phyloP scores from a whole-genome alignment of 2,888 invertebrate genomes.

The Drosophila helvetica region DNA sequence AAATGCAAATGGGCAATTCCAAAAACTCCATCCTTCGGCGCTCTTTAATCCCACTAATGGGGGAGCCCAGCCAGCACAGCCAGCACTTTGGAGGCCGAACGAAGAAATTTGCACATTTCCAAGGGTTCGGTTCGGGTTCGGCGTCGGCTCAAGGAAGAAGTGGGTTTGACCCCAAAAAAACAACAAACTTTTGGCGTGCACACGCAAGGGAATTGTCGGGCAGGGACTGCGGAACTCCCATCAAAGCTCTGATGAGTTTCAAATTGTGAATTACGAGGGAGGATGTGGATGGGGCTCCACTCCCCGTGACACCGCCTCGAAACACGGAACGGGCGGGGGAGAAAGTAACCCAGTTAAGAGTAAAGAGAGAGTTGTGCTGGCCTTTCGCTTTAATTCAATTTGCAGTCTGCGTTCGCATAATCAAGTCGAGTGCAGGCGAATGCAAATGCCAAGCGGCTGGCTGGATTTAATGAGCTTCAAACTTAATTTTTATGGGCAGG shows the following conservation, averaged over 20 bases:
- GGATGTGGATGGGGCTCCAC: constrained; percentile 8
- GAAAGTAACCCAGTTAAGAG: constrained; percentile 41
- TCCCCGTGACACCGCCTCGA: background rate
- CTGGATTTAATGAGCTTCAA: constrained; percentile 66
- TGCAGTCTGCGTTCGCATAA: constrained; percentile 60
- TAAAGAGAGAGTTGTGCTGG: constrained; percentile 11
- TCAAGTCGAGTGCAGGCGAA: constrained; percentile 52
- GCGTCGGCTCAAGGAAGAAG: background rate
- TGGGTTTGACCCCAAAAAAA: constrained; percentile 45
- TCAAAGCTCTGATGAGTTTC: constrained; percentile 63
- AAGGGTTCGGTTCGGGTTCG: constrained; percentile 8
- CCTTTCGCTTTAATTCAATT: constrained; percentile 72
- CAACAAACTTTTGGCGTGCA: constrained; percentile 54
- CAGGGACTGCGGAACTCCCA: constrained; percentile 34
- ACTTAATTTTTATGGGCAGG: constrained; percentile 62
- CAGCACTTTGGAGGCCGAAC: constrained; percentile 22
- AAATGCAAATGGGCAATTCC: constrained; percentile 36
- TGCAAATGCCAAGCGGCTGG: constrained; percentile 24
- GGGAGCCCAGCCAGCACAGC: constrained; percentile 1
- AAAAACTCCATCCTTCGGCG: constrained; percentile 7
- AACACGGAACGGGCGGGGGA: background rate
- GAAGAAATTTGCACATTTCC: constrained; percentile 39
- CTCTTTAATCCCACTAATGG: constrained; percentile 36
- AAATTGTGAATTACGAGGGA: constrained; percentile 50
- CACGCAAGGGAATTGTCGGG: constrained; percentile 61